A percentile compares a stretch with the other conserved stretches of the same genome.
phyloP scores from a whole-genome alignment of 1,140 invertebrate species.

The Tetramorium simillimum region DNA sequence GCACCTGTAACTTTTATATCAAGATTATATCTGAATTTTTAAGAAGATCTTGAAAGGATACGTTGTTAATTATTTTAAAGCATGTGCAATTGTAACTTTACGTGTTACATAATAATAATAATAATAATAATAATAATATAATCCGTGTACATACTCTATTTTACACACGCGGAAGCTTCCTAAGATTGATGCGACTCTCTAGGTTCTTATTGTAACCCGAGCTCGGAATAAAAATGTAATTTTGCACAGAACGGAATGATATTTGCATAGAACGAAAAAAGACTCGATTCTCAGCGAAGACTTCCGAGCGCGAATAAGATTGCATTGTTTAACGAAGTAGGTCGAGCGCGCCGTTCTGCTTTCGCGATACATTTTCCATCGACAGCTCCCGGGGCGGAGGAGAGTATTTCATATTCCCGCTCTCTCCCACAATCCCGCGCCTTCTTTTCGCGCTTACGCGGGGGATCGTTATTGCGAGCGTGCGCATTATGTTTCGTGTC shows the following conservation, averaged over 20 bases:
- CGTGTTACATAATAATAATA: no score
- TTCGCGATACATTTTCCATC: constrained; percentile 50
- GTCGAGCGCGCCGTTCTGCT: constrained; percentile 28
- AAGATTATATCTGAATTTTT: no score
- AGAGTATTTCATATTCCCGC: constrained; percentile 26
- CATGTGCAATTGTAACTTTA: no score
- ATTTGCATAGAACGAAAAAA: neutral
- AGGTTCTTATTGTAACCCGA: neutral
- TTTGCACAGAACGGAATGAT: neutral
- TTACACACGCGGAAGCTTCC: neutral
- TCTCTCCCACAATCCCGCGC: constrained; percentile 4
- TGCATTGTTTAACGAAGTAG: constrained; percentile 46
- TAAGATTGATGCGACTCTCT: neutral
- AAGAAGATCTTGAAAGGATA: no score
- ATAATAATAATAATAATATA: no score
- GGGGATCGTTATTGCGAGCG: constrained; percentile 50
- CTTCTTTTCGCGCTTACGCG: constrained; percentile 13
- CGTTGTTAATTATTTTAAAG: no score
- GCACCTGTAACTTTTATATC: neutral
- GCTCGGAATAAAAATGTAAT: neutral
- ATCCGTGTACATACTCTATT: no score
- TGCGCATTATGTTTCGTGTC: constrained; percentile 56
- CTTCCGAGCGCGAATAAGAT: neutral
- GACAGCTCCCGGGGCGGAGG: neutral
- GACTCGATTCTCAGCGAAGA: neutral